phyloP scores from a whole-genome alignment of 1,140 invertebrate species.

The Gyrodactylus bullatarudis region DNA sequence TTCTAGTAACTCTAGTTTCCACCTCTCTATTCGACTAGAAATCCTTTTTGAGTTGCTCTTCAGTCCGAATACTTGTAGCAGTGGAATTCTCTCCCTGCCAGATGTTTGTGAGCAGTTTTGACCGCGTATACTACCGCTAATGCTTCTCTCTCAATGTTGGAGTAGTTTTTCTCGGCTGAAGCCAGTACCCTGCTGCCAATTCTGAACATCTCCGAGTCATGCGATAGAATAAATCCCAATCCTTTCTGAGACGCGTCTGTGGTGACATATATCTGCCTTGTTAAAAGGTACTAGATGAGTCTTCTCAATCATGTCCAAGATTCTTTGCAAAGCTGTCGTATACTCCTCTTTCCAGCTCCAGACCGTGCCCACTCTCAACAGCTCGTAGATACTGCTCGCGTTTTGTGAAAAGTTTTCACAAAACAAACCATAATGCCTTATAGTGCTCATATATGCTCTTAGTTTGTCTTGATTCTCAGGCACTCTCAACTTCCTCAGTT shows the following conservation, averaged over 20 bases:
- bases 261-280: neutral
- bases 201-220: constrained; percentile 4
- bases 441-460: neutral
- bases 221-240: neutral
- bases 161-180: constrained; percentile 9
- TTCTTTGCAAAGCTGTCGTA: neutral
- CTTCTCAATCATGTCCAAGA: constrained; percentile 3
- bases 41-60: neutral
- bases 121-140: constrained; percentile 10
- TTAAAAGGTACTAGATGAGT: constrained; percentile 6
- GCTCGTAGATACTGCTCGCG: neutral
- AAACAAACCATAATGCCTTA: neutral
- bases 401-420: neutral
- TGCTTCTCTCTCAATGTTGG: constrained; percentile 10
- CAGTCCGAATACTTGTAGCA: constrained; percentile 1
- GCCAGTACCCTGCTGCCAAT: constrained; percentile 8
- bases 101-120: constrained; percentile 10
- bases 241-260: neutral
- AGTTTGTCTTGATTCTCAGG: constrained; percentile 9
- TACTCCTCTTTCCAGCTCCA: neutral
- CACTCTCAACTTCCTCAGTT: constrained; percentile 10
- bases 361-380: neutral
- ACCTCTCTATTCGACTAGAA: neutral
- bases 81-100: constrained; percentile 11
- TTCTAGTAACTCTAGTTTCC: neutral